Conservation (phyloP, 2,888 invertebrate species). For the Aethes cnicana region DNA sequence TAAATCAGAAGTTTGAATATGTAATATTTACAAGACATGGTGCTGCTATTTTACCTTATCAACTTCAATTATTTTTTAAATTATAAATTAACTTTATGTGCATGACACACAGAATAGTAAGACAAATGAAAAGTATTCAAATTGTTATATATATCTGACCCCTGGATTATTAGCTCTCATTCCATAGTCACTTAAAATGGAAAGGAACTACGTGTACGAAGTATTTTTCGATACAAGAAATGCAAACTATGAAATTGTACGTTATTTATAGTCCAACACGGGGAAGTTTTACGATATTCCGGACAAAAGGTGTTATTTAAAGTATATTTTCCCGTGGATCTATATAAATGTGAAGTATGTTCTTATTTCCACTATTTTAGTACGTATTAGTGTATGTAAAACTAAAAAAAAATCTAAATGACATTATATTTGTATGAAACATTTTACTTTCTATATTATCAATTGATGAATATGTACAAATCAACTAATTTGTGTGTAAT, state of each 20-base stretch:
- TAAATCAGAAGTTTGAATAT: neutral
- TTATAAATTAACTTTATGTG: no score
- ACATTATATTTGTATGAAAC: constrained; percentile 79
- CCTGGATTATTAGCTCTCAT: constrained; percentile 7
- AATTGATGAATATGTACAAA: constrained; percentile 78
- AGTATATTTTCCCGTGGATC: neutral
- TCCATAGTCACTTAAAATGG: neutral
- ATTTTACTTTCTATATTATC: constrained; percentile 76
- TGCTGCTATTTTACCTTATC: constrained; percentile 9
- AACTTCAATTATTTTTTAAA: no score
- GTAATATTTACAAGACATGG: neutral
- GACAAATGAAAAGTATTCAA: neutral
- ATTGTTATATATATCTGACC: neutral
- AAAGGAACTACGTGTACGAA: neutral
- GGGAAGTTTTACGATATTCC: neutral
- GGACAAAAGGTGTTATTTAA: neutral
- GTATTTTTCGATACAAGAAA: neutral
- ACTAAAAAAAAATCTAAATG: constrained; percentile 70
- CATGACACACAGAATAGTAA: no score
- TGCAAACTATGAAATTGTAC: no score
- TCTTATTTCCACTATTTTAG: constrained; percentile 62
- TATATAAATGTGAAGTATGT: constrained; percentile 38
- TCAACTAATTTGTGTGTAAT: constrained; percentile 64
- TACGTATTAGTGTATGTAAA: constrained; percentile 60
- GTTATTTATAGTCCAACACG: neutral